Conservation (phyloP, 2,888 invertebrate genomes). For the Philonicus albiceps region DNA sequence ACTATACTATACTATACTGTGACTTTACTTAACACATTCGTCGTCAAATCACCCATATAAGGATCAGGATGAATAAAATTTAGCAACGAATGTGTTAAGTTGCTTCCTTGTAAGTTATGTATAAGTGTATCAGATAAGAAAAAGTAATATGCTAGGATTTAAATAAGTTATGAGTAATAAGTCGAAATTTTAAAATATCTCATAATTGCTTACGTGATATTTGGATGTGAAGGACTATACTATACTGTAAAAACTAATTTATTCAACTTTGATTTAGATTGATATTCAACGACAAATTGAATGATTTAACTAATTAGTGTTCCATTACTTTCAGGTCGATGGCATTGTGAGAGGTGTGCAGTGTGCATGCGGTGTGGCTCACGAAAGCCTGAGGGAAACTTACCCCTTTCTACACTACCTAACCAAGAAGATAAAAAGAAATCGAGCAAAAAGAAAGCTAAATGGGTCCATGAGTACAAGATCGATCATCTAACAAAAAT, state of each 20-base stretch:
- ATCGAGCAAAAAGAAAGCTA: conserved; percentile 50
- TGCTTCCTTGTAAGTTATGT: too few species aligned
- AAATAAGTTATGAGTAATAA: too few species aligned
- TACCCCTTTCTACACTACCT: conserved; percentile 51
- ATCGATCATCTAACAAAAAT: conserved; percentile 61
- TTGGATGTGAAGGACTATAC: not conserved
- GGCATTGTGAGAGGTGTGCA: conserved; percentile 87
- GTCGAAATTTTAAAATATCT: too few species aligned
- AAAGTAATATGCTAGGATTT: too few species aligned
- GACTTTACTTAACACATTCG: too few species aligned
- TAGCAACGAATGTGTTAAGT: too few species aligned
- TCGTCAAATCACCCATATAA: too few species aligned
- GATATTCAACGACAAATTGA: not conserved
- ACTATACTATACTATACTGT: too few species aligned
- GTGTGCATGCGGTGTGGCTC: conserved; percentile 72
- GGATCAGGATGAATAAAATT: too few species aligned
- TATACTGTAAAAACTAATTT: too few species aligned
- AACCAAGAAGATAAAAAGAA: conserved; percentile 62
- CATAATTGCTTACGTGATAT: not conserved
- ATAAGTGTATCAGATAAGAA: too few species aligned
- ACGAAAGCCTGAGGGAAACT: conserved; percentile 64
- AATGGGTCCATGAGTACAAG: conserved; percentile 62
- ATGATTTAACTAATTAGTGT: not conserved
- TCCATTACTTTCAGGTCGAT: conserved; percentile 67
- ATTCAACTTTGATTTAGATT: not conserved